Evolutionary conservation across 2,797 vertebrate genomes (phyloP).

Genomic region (Kryptopterus vitreolus): DNA sequence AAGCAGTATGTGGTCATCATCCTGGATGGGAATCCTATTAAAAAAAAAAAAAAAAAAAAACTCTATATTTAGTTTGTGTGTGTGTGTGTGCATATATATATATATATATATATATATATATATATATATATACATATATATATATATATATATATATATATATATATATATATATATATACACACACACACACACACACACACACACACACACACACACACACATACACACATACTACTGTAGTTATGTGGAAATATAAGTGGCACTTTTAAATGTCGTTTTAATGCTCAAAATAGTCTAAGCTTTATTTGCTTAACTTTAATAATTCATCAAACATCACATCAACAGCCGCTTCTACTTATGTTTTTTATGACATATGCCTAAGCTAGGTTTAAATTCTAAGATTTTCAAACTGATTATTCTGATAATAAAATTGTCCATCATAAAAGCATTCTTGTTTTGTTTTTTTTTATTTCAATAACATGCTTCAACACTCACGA

Average conservation of each 20-base stretch:
- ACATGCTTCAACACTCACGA: background rate
- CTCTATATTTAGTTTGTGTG: too few species aligned
- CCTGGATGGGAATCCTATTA: conserved; percentile 29
- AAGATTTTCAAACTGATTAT: background rate
- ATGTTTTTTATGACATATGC: background rate
- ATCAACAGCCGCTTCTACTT: background rate
- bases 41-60: background rate
- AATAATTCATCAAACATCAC: background rate
- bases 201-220: too few species aligned
- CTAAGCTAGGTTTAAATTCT: background rate
- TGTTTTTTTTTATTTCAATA: background rate
- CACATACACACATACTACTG: too few species aligned
- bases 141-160: too few species aligned
- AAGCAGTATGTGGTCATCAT: conserved; percentile 54
- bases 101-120: too few species aligned
- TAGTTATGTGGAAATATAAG: background rate
- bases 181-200: too few species aligned
- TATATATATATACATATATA: too few species aligned
- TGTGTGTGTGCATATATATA: too few species aligned
- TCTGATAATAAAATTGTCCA: too few species aligned
- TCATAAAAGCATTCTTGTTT: background rate
- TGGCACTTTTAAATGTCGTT: background rate
- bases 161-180: too few species aligned
- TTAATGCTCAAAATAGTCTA: background rate
- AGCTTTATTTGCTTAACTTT: background rate